phyloP scores from a whole-genome alignment of 1,140 invertebrate genomes.

The Prorops nasuta region DNA sequence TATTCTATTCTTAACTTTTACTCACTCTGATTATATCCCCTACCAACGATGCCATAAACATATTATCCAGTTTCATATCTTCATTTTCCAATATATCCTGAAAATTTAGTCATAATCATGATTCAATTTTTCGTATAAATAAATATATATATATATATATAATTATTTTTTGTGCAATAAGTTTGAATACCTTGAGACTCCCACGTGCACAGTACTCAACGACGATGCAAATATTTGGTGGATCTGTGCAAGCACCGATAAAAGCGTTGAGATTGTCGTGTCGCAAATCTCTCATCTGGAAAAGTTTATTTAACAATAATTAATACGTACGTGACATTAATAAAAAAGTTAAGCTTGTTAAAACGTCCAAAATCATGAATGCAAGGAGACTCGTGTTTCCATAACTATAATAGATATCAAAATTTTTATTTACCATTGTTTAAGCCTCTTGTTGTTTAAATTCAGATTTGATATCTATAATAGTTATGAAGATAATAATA shows the following conservation, averaged over 20 bases:
- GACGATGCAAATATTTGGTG: slow-evolving; percentile 84
- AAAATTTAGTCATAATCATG: too few relatives aligned
- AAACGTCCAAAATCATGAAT: too few relatives aligned
- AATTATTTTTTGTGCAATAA: not conserved
- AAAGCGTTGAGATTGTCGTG: slow-evolving; percentile 92
- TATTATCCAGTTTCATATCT: slow-evolving; percentile 86
- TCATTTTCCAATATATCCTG: slow-evolving; percentile 90
- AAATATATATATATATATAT: too few relatives aligned
- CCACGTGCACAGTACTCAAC: slow-evolving; percentile 89
- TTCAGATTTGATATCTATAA: too few relatives aligned
- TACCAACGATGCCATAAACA: slow-evolving; percentile 87
- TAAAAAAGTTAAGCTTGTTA: too few relatives aligned
- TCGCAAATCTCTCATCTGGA: slow-evolving; percentile 81
- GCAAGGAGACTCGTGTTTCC: too few relatives aligned
- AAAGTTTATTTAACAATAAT: slow-evolving; percentile 3
- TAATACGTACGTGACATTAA: not conserved
- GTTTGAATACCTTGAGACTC: slow-evolving; percentile 75
- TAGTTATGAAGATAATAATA: too few relatives aligned
- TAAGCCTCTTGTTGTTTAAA: too few relatives aligned
- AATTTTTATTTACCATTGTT: too few relatives aligned
- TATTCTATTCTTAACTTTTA: slow-evolving; percentile 13
- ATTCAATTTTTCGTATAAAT: too few relatives aligned
- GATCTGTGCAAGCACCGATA: slow-evolving; percentile 89
- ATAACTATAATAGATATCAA: too few relatives aligned
- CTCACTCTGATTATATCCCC: slow-evolving; percentile 83